Evolutionary conservation across 2,113 vertebrate genomes (phyloP).

Genomic region (Anhinga rufa): DNA sequence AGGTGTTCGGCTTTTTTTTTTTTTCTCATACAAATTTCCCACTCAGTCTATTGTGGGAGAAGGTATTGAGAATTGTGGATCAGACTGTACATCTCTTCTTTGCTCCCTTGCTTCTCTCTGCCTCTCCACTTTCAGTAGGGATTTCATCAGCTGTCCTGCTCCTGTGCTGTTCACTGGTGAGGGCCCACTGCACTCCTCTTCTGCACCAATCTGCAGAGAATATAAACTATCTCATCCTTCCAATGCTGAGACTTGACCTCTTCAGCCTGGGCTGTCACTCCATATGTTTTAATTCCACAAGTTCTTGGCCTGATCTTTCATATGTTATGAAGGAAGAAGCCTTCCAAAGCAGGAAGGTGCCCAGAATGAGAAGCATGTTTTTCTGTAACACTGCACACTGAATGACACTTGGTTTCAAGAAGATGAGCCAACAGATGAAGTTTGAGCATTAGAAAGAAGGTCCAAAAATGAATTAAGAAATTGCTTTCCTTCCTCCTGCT

Average conservation of each 20-base stretch:
- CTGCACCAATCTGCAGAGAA: not conserved
- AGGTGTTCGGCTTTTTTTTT: not conserved
- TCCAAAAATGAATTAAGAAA: not conserved
- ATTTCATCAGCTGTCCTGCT: not conserved
- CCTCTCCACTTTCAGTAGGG: not conserved
- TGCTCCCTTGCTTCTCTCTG: not conserved
- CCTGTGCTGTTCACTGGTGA: not conserved
- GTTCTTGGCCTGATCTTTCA: not conserved
- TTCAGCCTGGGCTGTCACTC: not conserved
- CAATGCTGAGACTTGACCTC: not conserved
- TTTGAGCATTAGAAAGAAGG: not conserved
- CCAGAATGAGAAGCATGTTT: not conserved
- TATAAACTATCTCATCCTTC: not conserved
- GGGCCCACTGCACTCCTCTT: not conserved
- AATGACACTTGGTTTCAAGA: not conserved
- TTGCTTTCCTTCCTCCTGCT: not conserved
- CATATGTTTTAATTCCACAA: not conserved
- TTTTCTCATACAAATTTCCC: no score
- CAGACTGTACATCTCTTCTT: not conserved
- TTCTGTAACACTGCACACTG: not conserved
- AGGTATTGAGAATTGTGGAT: not conserved
- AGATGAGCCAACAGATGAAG: not conserved
- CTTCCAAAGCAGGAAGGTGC: not conserved
- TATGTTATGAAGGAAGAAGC: not conserved
- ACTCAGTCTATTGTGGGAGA: not conserved